Conservation (phyloP, 2,888 invertebrate genomes). For the Argyresthia albistria region DNA sequence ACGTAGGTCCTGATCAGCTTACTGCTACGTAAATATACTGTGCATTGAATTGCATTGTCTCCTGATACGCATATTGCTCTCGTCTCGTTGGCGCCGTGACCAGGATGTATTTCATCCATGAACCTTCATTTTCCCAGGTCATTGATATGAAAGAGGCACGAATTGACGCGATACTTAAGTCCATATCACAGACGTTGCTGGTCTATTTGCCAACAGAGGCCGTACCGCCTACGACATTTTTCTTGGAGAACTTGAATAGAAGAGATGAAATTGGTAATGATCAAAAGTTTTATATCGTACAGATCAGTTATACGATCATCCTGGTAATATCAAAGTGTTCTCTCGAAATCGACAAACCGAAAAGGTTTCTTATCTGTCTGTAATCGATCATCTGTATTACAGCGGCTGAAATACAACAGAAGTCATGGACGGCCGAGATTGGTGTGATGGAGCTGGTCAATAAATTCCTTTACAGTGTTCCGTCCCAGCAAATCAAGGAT, state of each 20-base stretch:
- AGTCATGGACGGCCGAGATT: constrained; percentile 76
- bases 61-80: too few species aligned
- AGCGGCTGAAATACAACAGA: constrained; percentile 53
- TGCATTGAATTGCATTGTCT: too few species aligned
- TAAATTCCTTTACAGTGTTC: constrained; percentile 79
- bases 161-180: constrained; percentile 77
- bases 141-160: constrained; percentile 83
- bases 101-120: too few species aligned
- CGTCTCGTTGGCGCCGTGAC: too few species aligned
- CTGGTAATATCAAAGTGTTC: too few species aligned
- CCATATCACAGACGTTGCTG: constrained; percentile 74
- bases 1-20: too few species aligned
- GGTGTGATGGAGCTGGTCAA: constrained; percentile 84
- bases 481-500: constrained; percentile 68
- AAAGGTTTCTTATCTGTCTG: too few species aligned
- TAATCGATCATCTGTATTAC: neutral
- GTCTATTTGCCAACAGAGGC: constrained; percentile 76
- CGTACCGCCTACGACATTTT: constrained; percentile 73
- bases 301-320: too few species aligned
- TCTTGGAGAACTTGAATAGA: constrained; percentile 74
- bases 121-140: constrained; percentile 41
- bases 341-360: too few species aligned
- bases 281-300: neutral
- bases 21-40: too few species aligned
- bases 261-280: constrained; percentile 59